phyloP scores from a whole-genome alignment of 2,888 invertebrate genomes.

The Epirrhoe alternata region DNA sequence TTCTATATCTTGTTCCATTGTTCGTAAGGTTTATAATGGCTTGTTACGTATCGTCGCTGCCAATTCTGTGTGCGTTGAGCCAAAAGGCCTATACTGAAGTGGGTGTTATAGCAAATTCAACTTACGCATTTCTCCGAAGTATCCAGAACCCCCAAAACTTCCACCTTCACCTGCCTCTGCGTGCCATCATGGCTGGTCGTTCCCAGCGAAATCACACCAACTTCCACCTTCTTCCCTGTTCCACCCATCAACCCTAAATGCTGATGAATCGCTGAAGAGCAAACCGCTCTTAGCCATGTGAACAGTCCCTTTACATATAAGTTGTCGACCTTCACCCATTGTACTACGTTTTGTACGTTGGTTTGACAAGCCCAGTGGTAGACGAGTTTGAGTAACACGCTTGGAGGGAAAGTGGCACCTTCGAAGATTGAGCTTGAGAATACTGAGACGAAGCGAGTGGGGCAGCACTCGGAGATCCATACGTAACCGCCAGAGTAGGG shows the following conservation, averaged over 20 bases:
- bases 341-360: slow-evolving; percentile 93
- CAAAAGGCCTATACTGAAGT: too few species aligned
- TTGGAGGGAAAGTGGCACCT: slow-evolving; percentile 93
- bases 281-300: slow-evolving; percentile 87
- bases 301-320: slow-evolving; percentile 87
- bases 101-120: slow-evolving; percentile 14
- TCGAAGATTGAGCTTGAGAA: slow-evolving; percentile 95
- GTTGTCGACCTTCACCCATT: slow-evolving; percentile 91
- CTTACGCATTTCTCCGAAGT: slow-evolving; percentile 87
- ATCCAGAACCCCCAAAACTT: slow-evolving; percentile 94
- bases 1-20: too few species aligned
- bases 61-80: too few species aligned
- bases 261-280: slow-evolving; percentile 92
- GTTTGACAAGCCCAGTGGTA: slow-evolving; percentile 98
- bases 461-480: slow-evolving; percentile 95
- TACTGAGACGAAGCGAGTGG: slow-evolving; percentile 93
- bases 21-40: too few species aligned
- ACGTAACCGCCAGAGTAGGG: slow-evolving; percentile 96
- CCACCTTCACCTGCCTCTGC: slow-evolving; percentile 93
- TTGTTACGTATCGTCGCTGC: too few species aligned
- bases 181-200: slow-evolving; percentile 92
- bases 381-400: slow-evolving; percentile 91
- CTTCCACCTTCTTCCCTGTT: slow-evolving; percentile 88
- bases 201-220: slow-evolving; percentile 94
- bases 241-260: slow-evolving; percentile 91